Evolutionary conservation across 1,140 invertebrate species (phyloP).

Genomic region (Piezodorus guildinii): DNA sequence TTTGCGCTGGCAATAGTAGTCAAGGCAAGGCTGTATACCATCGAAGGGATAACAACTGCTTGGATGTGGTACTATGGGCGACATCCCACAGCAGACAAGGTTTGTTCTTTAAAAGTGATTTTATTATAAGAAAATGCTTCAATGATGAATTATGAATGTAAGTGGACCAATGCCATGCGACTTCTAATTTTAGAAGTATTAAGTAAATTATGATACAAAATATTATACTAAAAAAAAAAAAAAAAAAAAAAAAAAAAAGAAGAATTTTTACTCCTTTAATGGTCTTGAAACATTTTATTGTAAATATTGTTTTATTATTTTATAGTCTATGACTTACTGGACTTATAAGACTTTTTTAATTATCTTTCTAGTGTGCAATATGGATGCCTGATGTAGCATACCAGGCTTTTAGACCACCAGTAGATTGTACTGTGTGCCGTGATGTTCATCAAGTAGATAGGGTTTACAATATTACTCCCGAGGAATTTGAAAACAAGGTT

Average conservation of each 20-base stretch:
- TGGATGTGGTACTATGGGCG: background rate
- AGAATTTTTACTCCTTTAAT: too few species aligned
- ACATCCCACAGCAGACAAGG: constrained; percentile 2
- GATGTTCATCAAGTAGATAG: constrained; percentile 48
- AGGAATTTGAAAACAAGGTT: constrained; percentile 52
- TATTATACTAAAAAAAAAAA: too few species aligned
- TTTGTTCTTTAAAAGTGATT: background rate
- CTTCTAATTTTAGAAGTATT: too few species aligned
- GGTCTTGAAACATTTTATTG: too few species aligned
- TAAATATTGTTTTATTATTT: too few species aligned
- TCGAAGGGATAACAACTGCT: background rate
- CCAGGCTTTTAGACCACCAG: constrained; percentile 56
- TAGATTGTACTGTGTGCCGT: constrained; percentile 60
- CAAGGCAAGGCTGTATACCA: background rate
- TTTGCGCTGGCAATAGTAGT: background rate
- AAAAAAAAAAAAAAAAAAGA: too few species aligned
- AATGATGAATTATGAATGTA: too few species aligned
- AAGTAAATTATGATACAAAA: too few species aligned
- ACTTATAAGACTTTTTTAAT: too few species aligned
- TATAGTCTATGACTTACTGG: too few species aligned
- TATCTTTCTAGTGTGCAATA: constrained; percentile 47
- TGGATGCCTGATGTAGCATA: constrained; percentile 43
- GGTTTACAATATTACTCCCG: constrained; percentile 48
- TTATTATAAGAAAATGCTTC: too few species aligned
- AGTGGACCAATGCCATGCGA: too few species aligned